Conservation (phyloP, 1,140 invertebrate species). For the Cephus cinctus region DNA sequence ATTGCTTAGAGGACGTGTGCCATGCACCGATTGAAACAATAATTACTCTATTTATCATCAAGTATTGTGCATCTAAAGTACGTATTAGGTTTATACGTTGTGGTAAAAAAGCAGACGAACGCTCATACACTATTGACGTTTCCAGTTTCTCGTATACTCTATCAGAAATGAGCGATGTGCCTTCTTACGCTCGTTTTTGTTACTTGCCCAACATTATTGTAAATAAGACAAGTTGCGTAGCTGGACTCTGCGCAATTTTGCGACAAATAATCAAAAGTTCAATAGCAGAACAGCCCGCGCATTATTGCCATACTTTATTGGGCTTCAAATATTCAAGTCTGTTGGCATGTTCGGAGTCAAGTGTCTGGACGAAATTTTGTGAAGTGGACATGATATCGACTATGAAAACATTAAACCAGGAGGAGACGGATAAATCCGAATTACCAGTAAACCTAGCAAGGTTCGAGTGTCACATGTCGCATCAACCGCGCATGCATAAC, state of each 20-base stretch:
- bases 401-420: conserved; percentile 44
- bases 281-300: conserved; percentile 13
- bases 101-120: conserved; percentile 17
- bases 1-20: conserved; percentile 29
- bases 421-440: conserved; percentile 17
- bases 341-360: conserved; percentile 79
- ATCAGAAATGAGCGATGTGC: conserved; percentile 33
- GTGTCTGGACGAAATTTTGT: conserved; percentile 90
- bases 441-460: conserved; percentile 67
- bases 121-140: conserved; percentile 34
- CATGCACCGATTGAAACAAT: conserved; percentile 50
- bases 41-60: conserved; percentile 45
- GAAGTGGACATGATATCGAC: conserved; percentile 75
- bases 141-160: conserved; percentile 32
- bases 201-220: conserved; percentile 61
- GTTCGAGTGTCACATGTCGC: conserved; percentile 84
- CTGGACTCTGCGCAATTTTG: conserved; percentile 68
- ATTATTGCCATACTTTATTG: conserved; percentile 60
- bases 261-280: conserved; percentile 63
- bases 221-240: conserved; percentile 63
- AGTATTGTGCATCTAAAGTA: conserved; percentile 43
- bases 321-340: conserved; percentile 79
- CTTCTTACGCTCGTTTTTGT: conserved; percentile 49
- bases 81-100: conserved; percentile 33
- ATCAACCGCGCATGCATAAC: conserved; percentile 85